Base-by-base conservation (phyloP, 2,113 vertebrate genomes). In the Hipposideros armiger region DNA sequence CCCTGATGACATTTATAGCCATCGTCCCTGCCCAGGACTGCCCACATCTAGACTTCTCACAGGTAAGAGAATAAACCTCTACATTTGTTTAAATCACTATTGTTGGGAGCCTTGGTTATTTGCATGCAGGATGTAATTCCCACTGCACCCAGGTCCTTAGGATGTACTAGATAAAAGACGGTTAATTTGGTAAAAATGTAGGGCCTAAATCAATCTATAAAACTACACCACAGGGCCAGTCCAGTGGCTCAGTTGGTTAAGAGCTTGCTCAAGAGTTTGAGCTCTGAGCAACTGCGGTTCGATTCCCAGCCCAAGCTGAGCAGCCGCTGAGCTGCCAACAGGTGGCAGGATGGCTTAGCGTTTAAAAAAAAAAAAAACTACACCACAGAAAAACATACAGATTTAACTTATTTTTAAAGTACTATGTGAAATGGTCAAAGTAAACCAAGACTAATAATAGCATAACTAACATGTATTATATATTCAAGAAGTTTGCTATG, bases 361-460 rank as follows among this genome's bases (percentile, higher is more conserved):
- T 36, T 36, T 36, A 36, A 36, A 36, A 36, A 36, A 36, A 36
- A 36, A 36, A 36, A 74, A 90, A 90, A 84, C 32, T 67, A 69
- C 14, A 87, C 5, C 14, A 93, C 13, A 96, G 30, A 64, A 95
- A 81, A 67, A 66, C 32, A 47, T 87, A 52, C 19, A 72, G 54
- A 52, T 4, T 24, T 45, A 92, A 60, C 26, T 85, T 64, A 19
- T 45, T 92, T 90, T 94, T 73, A 62, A 94, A 91, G 14, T 45
- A 40, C 5, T 2, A 60, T 24, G 8, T 40, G 10, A 60, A 84
- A 72, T 78, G 13, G n/a, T 52, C 73, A 85, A 66, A 91, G 36
- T 47, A 64, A 97, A 92, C 15, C 78, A 62, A 92, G 45, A 83
- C 20, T 83, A 90, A 86, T 47, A 45, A 80, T 73, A 81, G 60